Evolutionary conservation across 2,888 invertebrate genomes (phyloP).

Genomic region (Choristoneura rosaceana): DNA sequence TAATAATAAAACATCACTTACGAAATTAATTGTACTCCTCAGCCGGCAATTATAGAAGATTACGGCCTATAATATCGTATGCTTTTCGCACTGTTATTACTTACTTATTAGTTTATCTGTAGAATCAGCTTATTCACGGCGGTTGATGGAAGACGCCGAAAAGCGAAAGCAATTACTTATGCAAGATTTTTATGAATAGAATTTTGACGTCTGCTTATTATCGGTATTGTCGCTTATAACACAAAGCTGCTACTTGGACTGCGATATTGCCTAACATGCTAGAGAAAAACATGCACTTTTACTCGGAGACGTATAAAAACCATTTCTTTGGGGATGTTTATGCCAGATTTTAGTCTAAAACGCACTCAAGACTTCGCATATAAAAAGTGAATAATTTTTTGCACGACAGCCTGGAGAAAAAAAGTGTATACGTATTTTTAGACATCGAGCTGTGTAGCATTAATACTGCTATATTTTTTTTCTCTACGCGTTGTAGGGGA

Average conservation of each 20-base stretch:
- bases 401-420: too few species aligned
- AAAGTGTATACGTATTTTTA: neutral
- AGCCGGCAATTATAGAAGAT: slow-evolving; percentile 19
- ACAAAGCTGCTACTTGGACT: neutral
- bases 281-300: neutral
- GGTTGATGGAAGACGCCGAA: slow-evolving; percentile 7
- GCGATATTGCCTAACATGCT: neutral
- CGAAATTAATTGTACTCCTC: slow-evolving; percentile 20
- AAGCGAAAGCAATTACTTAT: slow-evolving; percentile 14
- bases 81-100: neutral
- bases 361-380: neutral
- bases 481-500: slow-evolving; percentile 7
- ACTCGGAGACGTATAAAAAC: neutral
- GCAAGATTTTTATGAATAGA: neutral
- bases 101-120: slow-evolving; percentile 4
- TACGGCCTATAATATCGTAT: neutral
- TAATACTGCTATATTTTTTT: slow-evolving; percentile 14
- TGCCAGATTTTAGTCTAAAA: slow-evolving; percentile 4
- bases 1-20: slow-evolving; percentile 14
- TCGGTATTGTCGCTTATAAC: neutral
- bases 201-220: slow-evolving; percentile 3
- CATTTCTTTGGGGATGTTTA: neutral
- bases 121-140: slow-evolving; percentile 19
- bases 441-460: neutral
- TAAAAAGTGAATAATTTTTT: neutral